Conservation (phyloP, 2,888 invertebrate genomes). For the Limnephilus lunatus region DNA sequence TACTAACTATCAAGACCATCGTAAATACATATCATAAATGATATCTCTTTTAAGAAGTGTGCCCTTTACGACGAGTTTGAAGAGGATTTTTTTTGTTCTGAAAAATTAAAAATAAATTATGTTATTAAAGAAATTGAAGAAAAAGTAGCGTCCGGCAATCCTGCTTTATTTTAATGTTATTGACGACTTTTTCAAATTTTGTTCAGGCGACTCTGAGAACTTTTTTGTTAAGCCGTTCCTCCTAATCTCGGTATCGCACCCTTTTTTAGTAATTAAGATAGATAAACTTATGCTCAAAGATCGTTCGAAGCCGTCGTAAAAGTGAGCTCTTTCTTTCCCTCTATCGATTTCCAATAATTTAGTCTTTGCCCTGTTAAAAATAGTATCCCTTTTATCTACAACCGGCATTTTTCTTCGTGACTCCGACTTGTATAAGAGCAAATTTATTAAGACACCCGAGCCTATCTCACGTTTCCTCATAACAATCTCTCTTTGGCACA, state of each 20-base stretch:
- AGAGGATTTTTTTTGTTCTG: no score
- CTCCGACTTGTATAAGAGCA: neutral
- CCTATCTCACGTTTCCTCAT: neutral
- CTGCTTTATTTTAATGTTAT: neutral
- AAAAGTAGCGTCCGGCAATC: no score
- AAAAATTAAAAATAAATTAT: no score
- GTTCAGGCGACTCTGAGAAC: neutral
- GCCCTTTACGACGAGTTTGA: no score
- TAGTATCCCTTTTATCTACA: neutral
- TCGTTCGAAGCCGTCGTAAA: neutral
- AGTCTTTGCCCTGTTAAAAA: neutral
- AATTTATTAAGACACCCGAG: neutral
- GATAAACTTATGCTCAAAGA: neutral
- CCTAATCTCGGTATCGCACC: neutral
- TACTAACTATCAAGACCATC: no score
- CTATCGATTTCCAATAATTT: neutral
- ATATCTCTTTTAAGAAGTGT: no score
- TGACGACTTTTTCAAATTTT: neutral
- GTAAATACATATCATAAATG: no score
- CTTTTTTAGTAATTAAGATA: neutral
- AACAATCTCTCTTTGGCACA: neutral
- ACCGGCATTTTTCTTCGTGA: neutral
- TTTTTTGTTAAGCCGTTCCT: neutral
- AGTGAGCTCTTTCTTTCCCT: neutral
- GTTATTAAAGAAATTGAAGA: no score